Evolutionary conservation across 2,113 vertebrate species (phyloP), one percentile per base, ranked within the genome.

Genomic region (Hippocampus zosterae): DNA sequence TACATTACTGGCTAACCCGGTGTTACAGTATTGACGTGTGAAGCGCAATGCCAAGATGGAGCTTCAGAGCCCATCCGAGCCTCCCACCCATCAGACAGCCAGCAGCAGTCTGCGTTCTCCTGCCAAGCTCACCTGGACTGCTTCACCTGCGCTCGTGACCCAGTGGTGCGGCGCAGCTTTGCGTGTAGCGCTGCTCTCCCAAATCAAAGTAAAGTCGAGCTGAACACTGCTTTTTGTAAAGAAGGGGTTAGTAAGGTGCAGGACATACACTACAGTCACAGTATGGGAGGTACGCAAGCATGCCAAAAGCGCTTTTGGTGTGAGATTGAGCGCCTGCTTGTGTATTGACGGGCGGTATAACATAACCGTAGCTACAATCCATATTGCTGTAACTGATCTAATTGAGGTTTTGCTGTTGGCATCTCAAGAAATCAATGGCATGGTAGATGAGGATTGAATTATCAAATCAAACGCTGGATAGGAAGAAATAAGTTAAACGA

Each of bases 41-140:
- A 86, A 89, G 88, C 86, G 63, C 67, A 67, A 71, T 91, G 88
- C 88, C 87, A 90, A 90, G 76, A 83, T 42, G 50, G 82, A 68
- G 76, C 85, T 81, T 82, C 84, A 78, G 85, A 87, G 70, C 84
- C 78, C 74, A 78, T 81, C 82, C 77, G 80, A 88, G 79, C 70
- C 78, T 81, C 82, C 68, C 69, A 64, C 84, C 77, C 76, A 80
- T 72, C 80, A 85, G 74, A 86, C 75, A 66, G 73, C 55, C 55
- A 60, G 57, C 57, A 44, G 62, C 69, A 78, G 65, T 9, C 79
- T 89, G 81, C 82, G 71, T 84, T 84, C 84, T 76, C 60, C 78
- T 90, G 90, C 89, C 90, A 92, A 90, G 81, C 84, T 88, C 79
- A 92, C 88, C 91, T 79, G 87, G 74, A 65, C 87, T 89, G 92